Base-by-base conservation (phyloP, 2,888 invertebrate genomes). In the Uloborus plumipes region DNA sequence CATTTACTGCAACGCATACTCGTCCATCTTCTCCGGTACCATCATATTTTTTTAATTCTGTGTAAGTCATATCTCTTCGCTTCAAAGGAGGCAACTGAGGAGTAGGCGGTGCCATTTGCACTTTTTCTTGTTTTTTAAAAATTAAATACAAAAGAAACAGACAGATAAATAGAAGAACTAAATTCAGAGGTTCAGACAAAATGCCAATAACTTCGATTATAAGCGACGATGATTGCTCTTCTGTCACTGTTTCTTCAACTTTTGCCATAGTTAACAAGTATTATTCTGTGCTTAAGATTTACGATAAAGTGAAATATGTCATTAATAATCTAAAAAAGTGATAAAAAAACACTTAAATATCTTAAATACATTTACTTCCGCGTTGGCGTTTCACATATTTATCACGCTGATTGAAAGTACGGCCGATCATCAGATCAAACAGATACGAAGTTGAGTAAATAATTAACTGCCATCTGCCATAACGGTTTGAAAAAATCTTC, bases 1-100 rank as follows among this genome's bases (percentile, higher is more conserved):
- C 96, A 89, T 98, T 97, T 72, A 98, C 95, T 13, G 96, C 98
- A 61, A 99, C 93, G 85, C 98, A 91, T 84, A 98, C 94, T 86
- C 98, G 91, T 39, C 96, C 96, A 88, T 97, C 97, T 53, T 87
- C 85, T 88, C 94, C 94, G 75, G 90, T 94, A 7, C 98, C 98
- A 89, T 98, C 95, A 89, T 93, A 98, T 86, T 93, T 92, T 86
- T 93, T 93, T 85, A 99, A 90, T 89, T 99, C 97, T 86, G 94
- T 92, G 59, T 95, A 91, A 3, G 95, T 96, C 91, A 98, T 96
- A 89, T 99, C 98, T 87, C 93, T 93, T 86, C 91, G 91, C 74
- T 80, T 80, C 64, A 81, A 47, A 20, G 85, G 80, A 58, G 84
- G 84, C 39, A 78, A 66, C 51, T 59, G 64, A 15, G 80, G 75